These are phyloP conservation scores for Atherinosoma microstoma DNA, from an alignment of 2,797 vertebrate species.

Conservation along the genomic window DNA sequence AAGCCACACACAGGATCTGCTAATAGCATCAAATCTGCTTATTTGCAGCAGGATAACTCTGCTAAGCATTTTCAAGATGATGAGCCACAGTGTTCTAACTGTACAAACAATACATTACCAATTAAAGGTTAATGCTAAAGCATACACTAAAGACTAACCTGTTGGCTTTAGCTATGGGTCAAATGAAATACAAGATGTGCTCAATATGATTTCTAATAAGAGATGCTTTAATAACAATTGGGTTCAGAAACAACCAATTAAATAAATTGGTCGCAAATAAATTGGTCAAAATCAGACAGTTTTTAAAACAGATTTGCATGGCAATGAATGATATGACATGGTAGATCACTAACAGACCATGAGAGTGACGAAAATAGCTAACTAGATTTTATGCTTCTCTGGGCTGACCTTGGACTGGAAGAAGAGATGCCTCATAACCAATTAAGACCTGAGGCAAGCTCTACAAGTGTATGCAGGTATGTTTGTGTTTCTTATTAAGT, in stretches of 20 bases:
- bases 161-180: constrained; percentile 1
- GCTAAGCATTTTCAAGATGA: constrained; percentile 63
- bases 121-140: constrained; percentile 75
- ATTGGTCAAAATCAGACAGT: constrained; percentile 1
- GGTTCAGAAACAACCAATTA: neutral
- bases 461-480: neutral
- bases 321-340: neutral
- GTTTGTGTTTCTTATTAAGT: neutral
- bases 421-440: constrained; percentile 32
- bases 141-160: constrained; percentile 20
- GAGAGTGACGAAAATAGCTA: constrained; percentile 65
- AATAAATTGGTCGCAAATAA: neutral
- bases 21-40: constrained; percentile 68
- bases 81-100: constrained; percentile 29
- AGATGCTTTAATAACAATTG: neutral
- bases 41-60: constrained; percentile 44
- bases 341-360: constrained; percentile 34
- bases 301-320: neutral
- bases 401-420: constrained; percentile 59
- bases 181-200: constrained; percentile 5
- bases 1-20: constrained; percentile 44
- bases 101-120: constrained; percentile 72
- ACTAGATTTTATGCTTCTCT: constrained; percentile 69
- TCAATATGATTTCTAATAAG: neutral
- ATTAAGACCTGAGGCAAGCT: neutral